These are phyloP conservation scores for Pavo muticus DNA, from an alignment of 2,113 vertebrate genomes.

Conservation along the genomic window DNA sequence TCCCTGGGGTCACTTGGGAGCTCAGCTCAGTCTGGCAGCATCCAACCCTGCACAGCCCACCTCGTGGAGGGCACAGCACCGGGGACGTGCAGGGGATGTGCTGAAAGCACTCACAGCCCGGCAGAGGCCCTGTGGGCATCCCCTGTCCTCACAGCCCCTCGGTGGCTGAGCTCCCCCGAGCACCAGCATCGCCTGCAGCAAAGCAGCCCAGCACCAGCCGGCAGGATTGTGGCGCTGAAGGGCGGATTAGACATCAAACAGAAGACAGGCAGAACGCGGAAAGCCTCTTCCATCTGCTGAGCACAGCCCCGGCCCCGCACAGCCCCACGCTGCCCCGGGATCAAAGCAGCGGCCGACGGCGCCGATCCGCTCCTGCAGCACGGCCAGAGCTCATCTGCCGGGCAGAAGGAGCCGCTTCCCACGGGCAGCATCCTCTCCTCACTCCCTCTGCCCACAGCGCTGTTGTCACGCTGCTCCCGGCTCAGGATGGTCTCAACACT, in stretches of 20 bases:
- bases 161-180: neutral
- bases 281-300: neutral
- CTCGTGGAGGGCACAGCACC: neutral
- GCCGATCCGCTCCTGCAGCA: neutral
- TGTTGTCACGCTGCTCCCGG: too few species aligned
- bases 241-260: neutral
- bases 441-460: neutral
- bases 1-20: neutral
- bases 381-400: neutral
- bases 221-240: rapidly evolving
- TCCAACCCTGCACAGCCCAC: neutral
- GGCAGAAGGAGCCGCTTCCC: neutral
- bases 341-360: neutral
- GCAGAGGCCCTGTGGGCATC: neutral
- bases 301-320: neutral
- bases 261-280: neutral
- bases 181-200: rapidly evolving
- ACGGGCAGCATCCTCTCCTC: neutral
- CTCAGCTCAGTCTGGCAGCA: neutral
- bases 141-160: neutral
- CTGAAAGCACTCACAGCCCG: neutral
- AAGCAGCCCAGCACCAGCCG: rapidly evolving
- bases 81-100: neutral
- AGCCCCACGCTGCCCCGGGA: neutral
- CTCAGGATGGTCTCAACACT: too few species aligned